phyloP scores from a whole-genome alignment of 2,797 vertebrate genomes.

The Poeciliopsis infans region DNA sequence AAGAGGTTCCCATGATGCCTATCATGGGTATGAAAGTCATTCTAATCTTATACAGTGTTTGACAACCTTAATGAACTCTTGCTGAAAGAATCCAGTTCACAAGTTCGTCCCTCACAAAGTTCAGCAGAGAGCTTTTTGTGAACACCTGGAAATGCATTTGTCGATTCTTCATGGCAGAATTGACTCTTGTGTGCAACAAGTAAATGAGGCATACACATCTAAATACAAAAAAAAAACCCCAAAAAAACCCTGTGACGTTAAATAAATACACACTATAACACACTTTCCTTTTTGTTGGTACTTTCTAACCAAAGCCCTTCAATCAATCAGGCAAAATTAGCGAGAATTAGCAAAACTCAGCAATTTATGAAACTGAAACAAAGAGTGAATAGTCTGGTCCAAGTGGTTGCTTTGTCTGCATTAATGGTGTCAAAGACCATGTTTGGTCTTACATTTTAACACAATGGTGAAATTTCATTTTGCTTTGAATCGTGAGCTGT shows the following conservation, averaged over 20 bases:
- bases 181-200: no score
- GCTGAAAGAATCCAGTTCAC: not conserved
- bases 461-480: not conserved
- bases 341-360: no score
- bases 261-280: no score
- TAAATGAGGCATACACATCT: no score
- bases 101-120: not conserved
- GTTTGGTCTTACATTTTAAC: not conserved
- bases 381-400: no score
- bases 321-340: no score
- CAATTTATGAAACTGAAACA: no score
- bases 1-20: not conserved
- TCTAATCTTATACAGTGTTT: not conserved
- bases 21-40: not conserved
- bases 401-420: not conserved
- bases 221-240: no score
- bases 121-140: not conserved
- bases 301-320: no score
- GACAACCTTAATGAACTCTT: not conserved
- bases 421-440: not conserved
- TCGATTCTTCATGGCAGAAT: not conserved
- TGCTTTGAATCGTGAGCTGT: not conserved
- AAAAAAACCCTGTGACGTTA: no score
- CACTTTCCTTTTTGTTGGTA: no score
- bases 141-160: not conserved